These are phyloP conservation scores for Calameuta filiformis DNA, from an alignment of 2,888 invertebrate genomes.

Conservation along the genomic window DNA sequence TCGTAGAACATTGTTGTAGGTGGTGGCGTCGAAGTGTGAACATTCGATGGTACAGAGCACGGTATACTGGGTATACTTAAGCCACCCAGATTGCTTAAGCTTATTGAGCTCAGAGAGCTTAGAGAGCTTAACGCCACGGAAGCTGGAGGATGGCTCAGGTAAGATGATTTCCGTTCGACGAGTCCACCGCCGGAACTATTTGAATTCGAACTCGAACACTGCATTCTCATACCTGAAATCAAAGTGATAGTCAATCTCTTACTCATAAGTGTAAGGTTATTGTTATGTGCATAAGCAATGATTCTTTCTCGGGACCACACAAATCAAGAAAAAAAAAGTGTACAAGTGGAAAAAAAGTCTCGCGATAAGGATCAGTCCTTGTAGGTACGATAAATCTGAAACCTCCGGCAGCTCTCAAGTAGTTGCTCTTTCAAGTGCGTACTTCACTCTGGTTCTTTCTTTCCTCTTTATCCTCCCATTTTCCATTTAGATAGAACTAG, in stretches of 20 bases:
- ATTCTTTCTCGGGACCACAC: slow-evolving; percentile 32
- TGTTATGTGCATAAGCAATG: neutral
- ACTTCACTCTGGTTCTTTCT: slow-evolving; percentile 49
- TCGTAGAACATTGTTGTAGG: slow-evolving; percentile 58
- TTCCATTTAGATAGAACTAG: neutral
- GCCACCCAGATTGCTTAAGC: slow-evolving; percentile 53
- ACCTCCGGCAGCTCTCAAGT: slow-evolving; percentile 44
- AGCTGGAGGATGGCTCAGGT: slow-evolving; percentile 48
- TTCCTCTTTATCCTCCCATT: neutral
- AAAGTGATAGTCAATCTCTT: slow-evolving; percentile 1
- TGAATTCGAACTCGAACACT: slow-evolving; percentile 53
- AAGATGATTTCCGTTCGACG: slow-evolving; percentile 56
- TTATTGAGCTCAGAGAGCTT: slow-evolving; percentile 51
- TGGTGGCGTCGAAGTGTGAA: slow-evolving; percentile 47
- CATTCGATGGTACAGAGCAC: slow-evolving; percentile 46
- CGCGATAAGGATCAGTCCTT: slow-evolving; percentile 38
- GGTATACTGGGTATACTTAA: slow-evolving; percentile 52
- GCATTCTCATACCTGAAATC: slow-evolving; percentile 56
- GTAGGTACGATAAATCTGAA: slow-evolving; percentile 47
- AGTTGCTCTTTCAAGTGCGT: slow-evolving; percentile 42
- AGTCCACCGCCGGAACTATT: slow-evolving; percentile 55
- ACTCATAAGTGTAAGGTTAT: neutral
- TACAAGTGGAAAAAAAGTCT: slow-evolving; percentile 18
- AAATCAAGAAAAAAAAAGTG: slow-evolving; percentile 16
- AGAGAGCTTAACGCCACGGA: slow-evolving; percentile 52